These are phyloP conservation scores for Hexactinellida sp. DNA, from an alignment of 37 sponge, comb jelly and placozoan genomes.

Conservation along the genomic window DNA sequence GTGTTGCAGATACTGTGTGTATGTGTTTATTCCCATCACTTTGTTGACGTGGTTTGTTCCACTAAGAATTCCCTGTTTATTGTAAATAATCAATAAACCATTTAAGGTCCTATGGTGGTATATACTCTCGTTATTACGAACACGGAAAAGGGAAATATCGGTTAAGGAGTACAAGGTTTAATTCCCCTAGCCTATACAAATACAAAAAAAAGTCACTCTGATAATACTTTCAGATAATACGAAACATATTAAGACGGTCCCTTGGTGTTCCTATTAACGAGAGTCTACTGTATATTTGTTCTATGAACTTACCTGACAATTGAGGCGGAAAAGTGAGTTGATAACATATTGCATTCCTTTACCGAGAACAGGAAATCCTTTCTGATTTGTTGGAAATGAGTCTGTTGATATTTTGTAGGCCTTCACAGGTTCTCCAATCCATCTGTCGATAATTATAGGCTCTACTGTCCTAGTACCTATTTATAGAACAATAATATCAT, in stretches of 20 bases:
- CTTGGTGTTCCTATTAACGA: no score
- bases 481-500: constrained; percentile 19
- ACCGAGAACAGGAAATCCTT: constrained; percentile 64
- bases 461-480: constrained; percentile 26
- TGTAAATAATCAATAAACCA: no score
- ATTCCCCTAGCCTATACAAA: no score
- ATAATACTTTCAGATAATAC: no score
- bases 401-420: constrained; percentile 44
- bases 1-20: constrained; percentile 60
- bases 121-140: no score
- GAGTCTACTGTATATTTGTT: no score
- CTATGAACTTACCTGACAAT: not conserved
- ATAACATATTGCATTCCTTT: constrained; percentile 33
- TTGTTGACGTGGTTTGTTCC: not conserved
- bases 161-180: no score
- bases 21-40: constrained; percentile 41
- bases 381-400: constrained; percentile 43
- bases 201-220: no score
- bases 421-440: constrained; percentile 78
- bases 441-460: constrained; percentile 24
- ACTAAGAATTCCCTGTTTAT: not conserved
- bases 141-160: no score
- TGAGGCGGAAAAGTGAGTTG: constrained; percentile 37
- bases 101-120: no score
- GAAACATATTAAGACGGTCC: no score